phyloP scores from a whole-genome alignment of 1,140 invertebrate genomes.

The Polyergus mexicanus region DNA sequence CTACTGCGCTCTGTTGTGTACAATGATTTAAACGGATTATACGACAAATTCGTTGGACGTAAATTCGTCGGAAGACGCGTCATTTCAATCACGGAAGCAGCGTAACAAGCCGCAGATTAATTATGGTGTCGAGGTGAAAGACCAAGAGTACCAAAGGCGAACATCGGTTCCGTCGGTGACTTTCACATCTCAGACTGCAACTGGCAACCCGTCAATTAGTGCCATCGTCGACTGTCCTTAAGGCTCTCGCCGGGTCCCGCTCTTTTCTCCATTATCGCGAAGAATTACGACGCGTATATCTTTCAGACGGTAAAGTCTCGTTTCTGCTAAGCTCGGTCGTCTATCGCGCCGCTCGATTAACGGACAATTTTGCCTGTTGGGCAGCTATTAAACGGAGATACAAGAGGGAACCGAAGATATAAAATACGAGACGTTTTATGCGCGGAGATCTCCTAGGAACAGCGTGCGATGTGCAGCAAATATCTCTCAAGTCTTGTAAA shows the following conservation, averaged over 20 bases:
- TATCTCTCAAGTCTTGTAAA: slow-evolving; percentile 21
- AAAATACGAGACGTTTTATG: slow-evolving; percentile 39
- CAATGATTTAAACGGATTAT: background rate
- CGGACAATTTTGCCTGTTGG: slow-evolving; percentile 68
- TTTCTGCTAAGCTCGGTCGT: slow-evolving; percentile 57
- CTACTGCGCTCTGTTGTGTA: background rate
- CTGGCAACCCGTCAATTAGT: slow-evolving; percentile 76
- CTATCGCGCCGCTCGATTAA: slow-evolving; percentile 69
- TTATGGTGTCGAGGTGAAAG: slow-evolving; percentile 73
- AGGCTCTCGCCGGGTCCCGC: slow-evolving; percentile 48
- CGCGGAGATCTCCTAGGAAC: slow-evolving; percentile 9
- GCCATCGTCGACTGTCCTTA: slow-evolving; percentile 72
- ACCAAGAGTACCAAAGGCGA: slow-evolving; percentile 72
- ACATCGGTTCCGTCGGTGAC: slow-evolving; percentile 69
- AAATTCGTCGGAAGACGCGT: slow-evolving; percentile 15
- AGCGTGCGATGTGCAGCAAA: background rate
- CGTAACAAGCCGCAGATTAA: slow-evolving; percentile 74
- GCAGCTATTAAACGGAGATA: slow-evolving; percentile 54
- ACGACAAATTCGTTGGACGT: background rate
- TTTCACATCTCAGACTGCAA: slow-evolving; percentile 70
- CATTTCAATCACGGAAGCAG: slow-evolving; percentile 58
- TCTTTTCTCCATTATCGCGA: slow-evolving; percentile 71
- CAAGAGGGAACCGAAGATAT: slow-evolving; percentile 22
- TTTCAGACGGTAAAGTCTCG: slow-evolving; percentile 55
- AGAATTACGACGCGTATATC: slow-evolving; percentile 68